Evolutionary conservation across 2,113 vertebrate species (phyloP).

Genomic region (Menidia beryllina): DNA sequence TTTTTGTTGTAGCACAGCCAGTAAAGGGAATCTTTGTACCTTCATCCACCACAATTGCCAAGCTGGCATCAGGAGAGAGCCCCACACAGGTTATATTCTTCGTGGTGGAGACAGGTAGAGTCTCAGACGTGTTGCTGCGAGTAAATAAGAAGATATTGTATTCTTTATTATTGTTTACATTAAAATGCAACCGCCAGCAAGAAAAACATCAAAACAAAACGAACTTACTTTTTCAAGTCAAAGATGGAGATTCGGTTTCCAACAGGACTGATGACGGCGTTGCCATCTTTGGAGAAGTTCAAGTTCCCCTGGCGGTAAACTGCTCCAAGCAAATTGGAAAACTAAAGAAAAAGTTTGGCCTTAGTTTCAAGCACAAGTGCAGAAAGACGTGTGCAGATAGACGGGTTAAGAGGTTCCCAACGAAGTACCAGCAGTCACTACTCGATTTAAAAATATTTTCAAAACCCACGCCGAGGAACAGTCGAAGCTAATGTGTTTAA

Average conservation of each 20-base stretch:
- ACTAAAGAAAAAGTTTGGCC: constrained; percentile 75
- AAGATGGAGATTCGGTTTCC: constrained; percentile 94
- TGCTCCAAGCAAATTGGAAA: constrained; percentile 92
- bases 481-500: no score
- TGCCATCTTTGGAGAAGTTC: constrained; percentile 90
- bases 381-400: background rate
- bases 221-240: constrained; percentile 92
- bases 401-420: background rate
- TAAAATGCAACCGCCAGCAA: no score
- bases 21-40: constrained; percentile 71
- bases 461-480: no score
- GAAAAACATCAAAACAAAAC: no score
- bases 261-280: constrained; percentile 91
- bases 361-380: background rate
- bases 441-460: no score
- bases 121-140: constrained; percentile 92
- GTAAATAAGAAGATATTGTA: background rate
- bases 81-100: constrained; percentile 92
- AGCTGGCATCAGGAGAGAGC: constrained; percentile 89
- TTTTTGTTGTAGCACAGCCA: background rate
- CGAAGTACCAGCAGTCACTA: no score
- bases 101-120: constrained; percentile 86
- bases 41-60: constrained; percentile 93
- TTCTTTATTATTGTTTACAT: background rate
- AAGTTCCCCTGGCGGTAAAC: constrained; percentile 94